phyloP scores from a whole-genome alignment of 2,888 invertebrate genomes.

The Drosophila formosana region DNA sequence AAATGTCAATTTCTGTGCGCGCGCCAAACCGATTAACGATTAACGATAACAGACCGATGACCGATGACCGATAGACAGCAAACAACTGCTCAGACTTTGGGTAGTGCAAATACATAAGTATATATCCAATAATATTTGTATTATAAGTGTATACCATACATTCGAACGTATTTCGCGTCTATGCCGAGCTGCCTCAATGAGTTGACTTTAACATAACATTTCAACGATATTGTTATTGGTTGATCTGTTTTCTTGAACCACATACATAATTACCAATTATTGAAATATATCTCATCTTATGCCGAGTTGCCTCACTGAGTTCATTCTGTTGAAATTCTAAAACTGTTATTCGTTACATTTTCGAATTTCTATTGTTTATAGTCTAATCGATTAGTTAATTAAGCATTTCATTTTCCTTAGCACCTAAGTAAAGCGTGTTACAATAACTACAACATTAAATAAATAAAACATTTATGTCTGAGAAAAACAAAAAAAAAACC shows the following conservation, averaged over 20 bases:
- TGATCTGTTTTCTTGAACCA: conserved; percentile 3
- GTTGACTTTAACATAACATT: conserved; percentile 48
- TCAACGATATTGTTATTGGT: conserved; percentile 30
- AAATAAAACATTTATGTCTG: conserved; percentile 54
- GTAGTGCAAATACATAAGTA: background rate
- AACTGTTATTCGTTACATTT: conserved; percentile 21
- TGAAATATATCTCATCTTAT: conserved; percentile 13
- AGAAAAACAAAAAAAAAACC: conserved; percentile 11
- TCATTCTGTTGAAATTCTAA: conserved; percentile 24
- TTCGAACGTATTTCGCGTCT: conserved; percentile 58
- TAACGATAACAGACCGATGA: too few relatives aligned
- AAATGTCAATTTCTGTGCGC: conserved; percentile 74
- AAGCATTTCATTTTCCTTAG: conserved; percentile 50
- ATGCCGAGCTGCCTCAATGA: conserved; percentile 68
- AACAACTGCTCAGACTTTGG: conserved; percentile 7
- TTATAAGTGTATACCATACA: conserved; percentile 10
- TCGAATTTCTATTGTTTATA: conserved; percentile 10
- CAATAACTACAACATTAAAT: conserved; percentile 71
- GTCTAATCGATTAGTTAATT: conserved; percentile 19
- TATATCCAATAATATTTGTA: conserved; percentile 11
- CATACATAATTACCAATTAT: background rate
- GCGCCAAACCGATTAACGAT: conserved; percentile 28
- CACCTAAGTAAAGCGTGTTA: conserved; percentile 67
- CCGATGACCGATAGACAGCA: conserved; percentile 1
- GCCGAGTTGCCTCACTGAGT: conserved; percentile 43